Evolutionary conservation across 2,113 vertebrate species (phyloP).

Genomic region (Pica pica): DNA sequence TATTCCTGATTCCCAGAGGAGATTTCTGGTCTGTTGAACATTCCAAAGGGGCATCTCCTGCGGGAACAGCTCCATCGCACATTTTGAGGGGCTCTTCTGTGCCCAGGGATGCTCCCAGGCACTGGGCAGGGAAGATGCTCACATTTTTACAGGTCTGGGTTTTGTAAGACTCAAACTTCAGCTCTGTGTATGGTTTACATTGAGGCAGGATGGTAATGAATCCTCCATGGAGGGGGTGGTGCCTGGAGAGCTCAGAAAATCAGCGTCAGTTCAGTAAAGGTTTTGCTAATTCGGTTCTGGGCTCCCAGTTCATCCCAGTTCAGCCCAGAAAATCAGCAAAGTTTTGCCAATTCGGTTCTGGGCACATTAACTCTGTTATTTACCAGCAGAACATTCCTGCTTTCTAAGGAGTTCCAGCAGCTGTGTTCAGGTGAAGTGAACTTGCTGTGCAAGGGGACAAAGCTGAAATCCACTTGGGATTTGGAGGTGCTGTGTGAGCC

Average conservation of each 20-base stretch:
- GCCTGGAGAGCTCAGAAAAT: background rate
- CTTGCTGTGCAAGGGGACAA: accelerated
- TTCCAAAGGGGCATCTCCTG: background rate
- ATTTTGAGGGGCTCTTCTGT: background rate
- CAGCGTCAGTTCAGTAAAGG: accelerated
- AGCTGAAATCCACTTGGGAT: background rate
- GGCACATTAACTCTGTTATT: background rate
- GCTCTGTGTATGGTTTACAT: background rate
- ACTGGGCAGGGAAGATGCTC: background rate
- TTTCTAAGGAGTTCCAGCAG: background rate
- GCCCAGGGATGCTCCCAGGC: background rate
- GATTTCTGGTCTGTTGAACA: background rate
- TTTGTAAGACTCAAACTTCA: background rate
- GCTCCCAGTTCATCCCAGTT: background rate
- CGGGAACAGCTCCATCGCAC: accelerated
- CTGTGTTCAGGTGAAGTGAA: accelerated
- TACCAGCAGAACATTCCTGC: accelerated
- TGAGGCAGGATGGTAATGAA: background rate
- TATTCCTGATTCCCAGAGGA: background rate
- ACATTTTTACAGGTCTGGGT: background rate
- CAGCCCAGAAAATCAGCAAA: background rate
- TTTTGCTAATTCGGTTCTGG: background rate
- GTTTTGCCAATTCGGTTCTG: background rate
- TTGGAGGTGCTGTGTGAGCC: background rate
- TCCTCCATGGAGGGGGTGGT: background rate